Conservation (phyloP, 2,888 invertebrate species). For the Andrena fulva region DNA sequence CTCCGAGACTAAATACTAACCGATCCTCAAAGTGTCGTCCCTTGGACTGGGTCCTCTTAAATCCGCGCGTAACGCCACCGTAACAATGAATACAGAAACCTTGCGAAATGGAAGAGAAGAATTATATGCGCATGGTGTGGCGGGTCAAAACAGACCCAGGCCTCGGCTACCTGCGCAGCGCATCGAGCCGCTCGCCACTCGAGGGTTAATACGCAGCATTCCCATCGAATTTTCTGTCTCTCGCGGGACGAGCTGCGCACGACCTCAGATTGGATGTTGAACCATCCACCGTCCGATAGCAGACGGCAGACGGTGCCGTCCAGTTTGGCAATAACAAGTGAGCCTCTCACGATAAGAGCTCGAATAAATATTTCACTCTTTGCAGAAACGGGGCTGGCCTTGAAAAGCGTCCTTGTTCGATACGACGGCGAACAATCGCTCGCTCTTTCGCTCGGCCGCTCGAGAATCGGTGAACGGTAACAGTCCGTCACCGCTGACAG, state of each 20-base stretch:
- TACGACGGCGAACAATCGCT: constrained; percentile 39
- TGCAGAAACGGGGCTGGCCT: constrained; percentile 41
- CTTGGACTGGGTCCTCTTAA: too few relatives aligned
- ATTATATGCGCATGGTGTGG: too few relatives aligned
- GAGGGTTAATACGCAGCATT: neutral
- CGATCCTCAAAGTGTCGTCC: too few relatives aligned
- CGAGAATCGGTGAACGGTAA: constrained; percentile 66
- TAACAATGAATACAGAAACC: too few relatives aligned
- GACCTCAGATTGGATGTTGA: constrained; percentile 79
- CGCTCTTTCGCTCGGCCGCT: constrained; percentile 20
- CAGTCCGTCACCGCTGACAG: constrained; percentile 28
- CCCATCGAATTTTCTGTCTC: constrained; percentile 31
- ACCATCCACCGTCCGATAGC: constrained; percentile 64
- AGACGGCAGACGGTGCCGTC: constrained; percentile 39
- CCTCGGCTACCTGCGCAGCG: neutral
- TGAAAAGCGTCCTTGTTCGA: constrained; percentile 52
- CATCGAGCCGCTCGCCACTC: neutral
- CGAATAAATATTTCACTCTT: constrained; percentile 54
- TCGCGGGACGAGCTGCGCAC: constrained; percentile 47
- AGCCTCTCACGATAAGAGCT: constrained; percentile 36
- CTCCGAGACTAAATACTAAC: too few relatives aligned
- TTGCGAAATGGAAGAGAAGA: too few relatives aligned
- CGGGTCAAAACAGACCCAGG: neutral
- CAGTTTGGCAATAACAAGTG: constrained; percentile 65
- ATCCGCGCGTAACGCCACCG: too few relatives aligned